Conservation (phyloP, 2,797 vertebrate species). For the Lithobates sylvaticus region DNA sequence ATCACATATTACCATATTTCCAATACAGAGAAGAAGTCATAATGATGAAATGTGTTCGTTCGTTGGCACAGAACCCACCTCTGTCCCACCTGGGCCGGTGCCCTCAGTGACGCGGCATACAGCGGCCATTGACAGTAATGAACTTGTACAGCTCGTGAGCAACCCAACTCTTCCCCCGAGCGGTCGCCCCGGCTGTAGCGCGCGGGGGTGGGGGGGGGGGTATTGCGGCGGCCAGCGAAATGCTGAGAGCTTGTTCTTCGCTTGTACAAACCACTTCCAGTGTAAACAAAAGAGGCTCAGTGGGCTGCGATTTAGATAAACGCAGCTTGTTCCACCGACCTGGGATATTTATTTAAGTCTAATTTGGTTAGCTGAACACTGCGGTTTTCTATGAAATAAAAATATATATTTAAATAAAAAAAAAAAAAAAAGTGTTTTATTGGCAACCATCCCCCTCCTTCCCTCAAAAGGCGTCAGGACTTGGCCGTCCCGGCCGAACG, state of each 20-base stretch:
- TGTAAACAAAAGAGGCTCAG: constrained; percentile 50
- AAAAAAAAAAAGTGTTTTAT: constrained; percentile 16
- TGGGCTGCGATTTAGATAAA: constrained; percentile 48
- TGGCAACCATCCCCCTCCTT: constrained; percentile 6
- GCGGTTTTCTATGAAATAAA: constrained; percentile 56
- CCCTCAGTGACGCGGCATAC: not conserved
- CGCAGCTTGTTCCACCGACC: constrained; percentile 42
- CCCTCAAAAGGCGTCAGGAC: constrained; percentile 39
- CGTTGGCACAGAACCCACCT: constrained; percentile 12
- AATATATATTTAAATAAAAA: constrained; percentile 43
- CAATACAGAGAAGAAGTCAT: constrained; percentile 19
- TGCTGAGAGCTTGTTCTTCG: constrained; percentile 38
- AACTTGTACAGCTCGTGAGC: constrained; percentile 20
- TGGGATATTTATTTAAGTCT: constrained; percentile 58
- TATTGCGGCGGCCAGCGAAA: not conserved
- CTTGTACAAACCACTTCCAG: constrained; percentile 52
- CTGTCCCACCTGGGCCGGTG: not conserved
- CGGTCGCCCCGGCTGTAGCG: not conserved
- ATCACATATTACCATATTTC: constrained; percentile 13
- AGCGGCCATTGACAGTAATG: constrained; percentile 2
- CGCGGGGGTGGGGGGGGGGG: constrained; percentile 1
- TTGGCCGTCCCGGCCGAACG: constrained; percentile 35
- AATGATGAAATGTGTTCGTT: not conserved
- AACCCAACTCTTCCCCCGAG: constrained; percentile 27
- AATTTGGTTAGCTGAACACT: constrained; percentile 55